These are phyloP conservation scores for Adelges cooleyi DNA, from an alignment of 1,140 invertebrate genomes.

Conservation along the genomic window DNA sequence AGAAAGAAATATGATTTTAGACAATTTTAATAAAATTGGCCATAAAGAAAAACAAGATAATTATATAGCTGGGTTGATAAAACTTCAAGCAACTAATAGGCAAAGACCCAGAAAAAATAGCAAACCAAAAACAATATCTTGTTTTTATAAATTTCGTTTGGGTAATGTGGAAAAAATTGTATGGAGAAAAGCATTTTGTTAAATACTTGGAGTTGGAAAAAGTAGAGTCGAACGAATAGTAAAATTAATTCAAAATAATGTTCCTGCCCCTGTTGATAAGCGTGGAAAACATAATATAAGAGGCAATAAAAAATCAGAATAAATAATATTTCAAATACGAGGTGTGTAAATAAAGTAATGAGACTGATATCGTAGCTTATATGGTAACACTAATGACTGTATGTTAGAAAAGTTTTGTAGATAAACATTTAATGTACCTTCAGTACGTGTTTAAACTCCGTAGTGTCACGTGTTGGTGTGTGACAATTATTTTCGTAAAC, in stretches of 20 bases:
- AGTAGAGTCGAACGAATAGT: constrained; percentile 16
- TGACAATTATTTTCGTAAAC: too few species aligned
- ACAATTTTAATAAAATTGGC: constrained; percentile 6
- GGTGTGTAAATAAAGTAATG: too few species aligned
- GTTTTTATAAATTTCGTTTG: constrained; percentile 5
- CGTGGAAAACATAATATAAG: constrained; percentile 21
- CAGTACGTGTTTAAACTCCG: too few species aligned
- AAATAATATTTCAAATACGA: not conserved
- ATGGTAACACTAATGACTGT: too few species aligned
- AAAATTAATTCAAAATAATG: constrained; percentile 9
- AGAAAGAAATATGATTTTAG: not conserved
- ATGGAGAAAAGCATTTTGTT: constrained; percentile 6
- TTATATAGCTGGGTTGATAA: not conserved
- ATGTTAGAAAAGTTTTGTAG: too few species aligned
- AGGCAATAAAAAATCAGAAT: constrained; percentile 10
- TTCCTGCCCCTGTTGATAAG: not conserved
- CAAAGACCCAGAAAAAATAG: constrained; percentile 1
- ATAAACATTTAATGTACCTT: too few species aligned
- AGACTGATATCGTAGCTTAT: too few species aligned
- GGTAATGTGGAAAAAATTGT: not conserved
- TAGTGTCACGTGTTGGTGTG: too few species aligned
- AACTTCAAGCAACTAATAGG: constrained; percentile 1
- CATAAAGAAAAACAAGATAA: not conserved
- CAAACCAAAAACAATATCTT: constrained; percentile 22
- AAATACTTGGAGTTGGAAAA: constrained; percentile 2